phyloP scores from a whole-genome alignment of 2,113 vertebrate genomes.

The Heliornis fulica region DNA sequence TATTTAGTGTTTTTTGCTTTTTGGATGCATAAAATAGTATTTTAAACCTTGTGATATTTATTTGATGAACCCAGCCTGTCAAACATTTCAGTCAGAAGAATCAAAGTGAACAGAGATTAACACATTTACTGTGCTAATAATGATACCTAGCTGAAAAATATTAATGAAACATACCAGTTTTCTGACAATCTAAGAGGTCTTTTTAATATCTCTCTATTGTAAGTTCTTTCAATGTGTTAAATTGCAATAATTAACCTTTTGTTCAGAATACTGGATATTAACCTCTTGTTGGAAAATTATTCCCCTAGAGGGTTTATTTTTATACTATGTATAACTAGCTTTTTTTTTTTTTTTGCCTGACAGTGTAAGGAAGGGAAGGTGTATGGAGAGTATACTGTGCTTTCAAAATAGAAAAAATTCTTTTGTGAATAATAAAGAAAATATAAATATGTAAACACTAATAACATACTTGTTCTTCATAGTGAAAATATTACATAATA shows the following conservation, averaged over 20 bases:
- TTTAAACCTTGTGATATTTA: not conserved
- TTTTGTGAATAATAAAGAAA: not conserved
- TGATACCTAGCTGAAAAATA: not conserved
- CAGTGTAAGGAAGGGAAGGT: not conserved
- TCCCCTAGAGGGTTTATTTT: slow-evolving; percentile 18
- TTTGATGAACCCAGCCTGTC: not conserved
- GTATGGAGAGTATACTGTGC: not conserved
- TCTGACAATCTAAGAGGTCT: not conserved
- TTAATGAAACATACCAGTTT: not conserved
- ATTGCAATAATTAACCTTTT: slow-evolving; percentile 11
- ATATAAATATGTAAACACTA: not conserved
- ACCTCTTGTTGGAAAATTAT: not conserved
- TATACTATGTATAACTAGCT: not conserved
- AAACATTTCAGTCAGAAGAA: not conserved
- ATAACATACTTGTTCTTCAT: not conserved
- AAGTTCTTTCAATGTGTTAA: not conserved
- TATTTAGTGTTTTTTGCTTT: not conserved
- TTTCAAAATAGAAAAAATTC: not conserved
- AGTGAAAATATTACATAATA: not conserved
- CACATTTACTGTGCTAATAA: not conserved
- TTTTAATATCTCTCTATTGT: not conserved
- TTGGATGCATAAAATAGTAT: not conserved
- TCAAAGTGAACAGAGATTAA: not conserved
- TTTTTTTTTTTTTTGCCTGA: not conserved
- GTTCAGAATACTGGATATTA: not conserved